These are phyloP conservation scores for Apeltes quadracus DNA, from an alignment of 2,113 vertebrate species.

Conservation along the genomic window DNA sequence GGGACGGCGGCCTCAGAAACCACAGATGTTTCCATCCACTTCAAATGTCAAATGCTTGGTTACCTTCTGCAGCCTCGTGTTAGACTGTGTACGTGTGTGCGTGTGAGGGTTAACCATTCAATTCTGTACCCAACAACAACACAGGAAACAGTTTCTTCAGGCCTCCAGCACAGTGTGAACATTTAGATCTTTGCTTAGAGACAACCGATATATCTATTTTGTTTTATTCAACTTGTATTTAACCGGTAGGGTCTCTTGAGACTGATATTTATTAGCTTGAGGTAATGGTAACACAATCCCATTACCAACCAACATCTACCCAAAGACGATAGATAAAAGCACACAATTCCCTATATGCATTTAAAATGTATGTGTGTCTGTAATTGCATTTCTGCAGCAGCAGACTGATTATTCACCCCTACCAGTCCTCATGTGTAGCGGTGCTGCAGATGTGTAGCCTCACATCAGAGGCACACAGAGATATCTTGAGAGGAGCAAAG, in stretches of 20 bases:
- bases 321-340: neutral
- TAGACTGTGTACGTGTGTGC: slow-evolving; percentile 1
- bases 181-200: too few relatives aligned
- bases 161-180: too few relatives aligned
- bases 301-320: neutral
- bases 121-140: neutral
- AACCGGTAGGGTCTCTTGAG: neutral
- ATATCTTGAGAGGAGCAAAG: neutral
- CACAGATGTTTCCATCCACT: slow-evolving; percentile 54
- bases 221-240: slow-evolving; percentile 9
- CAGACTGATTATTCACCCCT: slow-evolving; percentile 2
- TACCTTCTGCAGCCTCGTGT: slow-evolving; percentile 18
- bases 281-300: neutral
- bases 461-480: neutral
- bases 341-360: neutral
- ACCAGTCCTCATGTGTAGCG: neutral
- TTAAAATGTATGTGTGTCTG: neutral
- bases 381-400: neutral
- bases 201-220: slow-evolving; percentile 7
- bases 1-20: slow-evolving; percentile 31
- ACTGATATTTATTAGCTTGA: neutral
- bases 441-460: neutral
- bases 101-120: slow-evolving; percentile 16
- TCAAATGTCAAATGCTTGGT: slow-evolving; percentile 53
- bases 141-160: slow-evolving; percentile 31